Evolutionary conservation across 2,888 invertebrate species (phyloP).

Genomic region (Brachypterus glaber): DNA sequence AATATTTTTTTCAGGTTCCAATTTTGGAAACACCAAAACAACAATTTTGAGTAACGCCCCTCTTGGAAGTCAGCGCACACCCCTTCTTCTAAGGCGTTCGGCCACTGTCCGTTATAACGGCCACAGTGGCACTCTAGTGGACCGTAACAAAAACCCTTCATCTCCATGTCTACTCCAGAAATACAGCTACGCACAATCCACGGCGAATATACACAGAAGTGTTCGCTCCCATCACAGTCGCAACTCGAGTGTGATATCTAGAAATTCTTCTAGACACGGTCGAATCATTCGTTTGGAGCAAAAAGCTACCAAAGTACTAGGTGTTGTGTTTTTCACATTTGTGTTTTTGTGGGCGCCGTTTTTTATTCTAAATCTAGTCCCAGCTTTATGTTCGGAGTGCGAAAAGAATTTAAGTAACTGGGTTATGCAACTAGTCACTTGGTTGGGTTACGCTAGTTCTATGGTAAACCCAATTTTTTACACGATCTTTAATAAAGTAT

Average conservation of each 20-base stretch:
- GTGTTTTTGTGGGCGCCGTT: conserved; percentile 95
- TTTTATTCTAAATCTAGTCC: conserved; percentile 80
- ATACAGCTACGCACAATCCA: conserved; percentile 26
- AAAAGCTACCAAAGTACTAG: conserved; percentile 92
- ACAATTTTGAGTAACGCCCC: conserved; percentile 45
- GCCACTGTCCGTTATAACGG: conserved; percentile 51
- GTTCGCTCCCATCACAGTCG: conserved; percentile 64
- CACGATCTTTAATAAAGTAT: conserved; percentile 91
- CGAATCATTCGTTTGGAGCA: conserved; percentile 82
- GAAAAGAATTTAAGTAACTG: conserved; percentile 65
- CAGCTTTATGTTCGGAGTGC: conserved; percentile 73
- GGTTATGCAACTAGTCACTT: conserved; percentile 79
- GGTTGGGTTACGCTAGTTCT: conserved; percentile 90
- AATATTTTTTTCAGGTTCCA: conserved; percentile 44
- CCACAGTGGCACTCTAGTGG: conserved; percentile 27
- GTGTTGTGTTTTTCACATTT: conserved; percentile 90
- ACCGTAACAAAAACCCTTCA: conserved; percentile 43
- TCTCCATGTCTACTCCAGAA: conserved; percentile 47
- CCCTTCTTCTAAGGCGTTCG: conserved; percentile 48
- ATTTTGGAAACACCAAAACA: conserved; percentile 58
- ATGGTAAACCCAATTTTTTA: conserved; percentile 95
- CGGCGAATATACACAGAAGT: conserved; percentile 32
- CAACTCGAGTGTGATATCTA: conserved; percentile 71
- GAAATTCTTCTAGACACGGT: conserved; percentile 74
- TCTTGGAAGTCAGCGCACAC: conserved; percentile 31